These are phyloP conservation scores for Anneissia japonica DNA, from an alignment of 35 echinoderm and acorn worm genomes.

Conservation along the genomic window DNA sequence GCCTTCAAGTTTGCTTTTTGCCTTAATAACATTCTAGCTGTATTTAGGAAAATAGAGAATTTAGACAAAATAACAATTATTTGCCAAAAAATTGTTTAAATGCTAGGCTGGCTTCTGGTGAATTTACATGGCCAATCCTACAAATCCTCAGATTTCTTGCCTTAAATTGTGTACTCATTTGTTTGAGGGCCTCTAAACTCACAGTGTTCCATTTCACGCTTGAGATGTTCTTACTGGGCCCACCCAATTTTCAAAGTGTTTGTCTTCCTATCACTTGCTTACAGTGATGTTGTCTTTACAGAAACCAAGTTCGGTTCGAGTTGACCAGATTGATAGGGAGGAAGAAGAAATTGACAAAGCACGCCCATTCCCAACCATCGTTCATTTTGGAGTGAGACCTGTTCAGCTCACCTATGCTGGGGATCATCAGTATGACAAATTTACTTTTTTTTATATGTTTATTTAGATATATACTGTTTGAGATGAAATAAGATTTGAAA, in stretches of 20 bases:
- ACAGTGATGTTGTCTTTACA: slow-evolving; percentile 4
- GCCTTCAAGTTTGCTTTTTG: background rate
- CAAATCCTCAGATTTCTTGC: too few relatives aligned
- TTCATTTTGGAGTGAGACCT: slow-evolving; percentile 76
- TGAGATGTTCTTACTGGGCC: too few relatives aligned
- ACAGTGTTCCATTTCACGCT: too few relatives aligned
- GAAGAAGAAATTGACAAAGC: slow-evolving; percentile 1
- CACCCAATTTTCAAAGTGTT: too few relatives aligned
- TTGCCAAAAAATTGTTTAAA: background rate
- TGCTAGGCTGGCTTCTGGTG: background rate
- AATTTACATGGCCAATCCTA: too few relatives aligned
- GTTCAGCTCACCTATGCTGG: slow-evolving; percentile 72
- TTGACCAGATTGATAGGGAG: slow-evolving; percentile 89
- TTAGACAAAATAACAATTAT: too few relatives aligned
- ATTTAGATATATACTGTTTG: too few relatives aligned
- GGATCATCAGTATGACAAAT: slow-evolving; percentile 44
- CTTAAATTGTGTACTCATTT: too few relatives aligned
- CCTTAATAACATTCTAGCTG: too few relatives aligned
- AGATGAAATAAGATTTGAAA: too few relatives aligned
- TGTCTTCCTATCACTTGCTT: background rate
- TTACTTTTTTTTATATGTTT: background rate
- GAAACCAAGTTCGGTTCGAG: slow-evolving; percentile 84
- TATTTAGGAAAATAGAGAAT: too few relatives aligned
- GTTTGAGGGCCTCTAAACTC: too few relatives aligned
- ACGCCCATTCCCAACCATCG: slow-evolving; percentile 52